Conservation (phyloP, 2,888 invertebrate genomes). For the Sericinus montela region DNA sequence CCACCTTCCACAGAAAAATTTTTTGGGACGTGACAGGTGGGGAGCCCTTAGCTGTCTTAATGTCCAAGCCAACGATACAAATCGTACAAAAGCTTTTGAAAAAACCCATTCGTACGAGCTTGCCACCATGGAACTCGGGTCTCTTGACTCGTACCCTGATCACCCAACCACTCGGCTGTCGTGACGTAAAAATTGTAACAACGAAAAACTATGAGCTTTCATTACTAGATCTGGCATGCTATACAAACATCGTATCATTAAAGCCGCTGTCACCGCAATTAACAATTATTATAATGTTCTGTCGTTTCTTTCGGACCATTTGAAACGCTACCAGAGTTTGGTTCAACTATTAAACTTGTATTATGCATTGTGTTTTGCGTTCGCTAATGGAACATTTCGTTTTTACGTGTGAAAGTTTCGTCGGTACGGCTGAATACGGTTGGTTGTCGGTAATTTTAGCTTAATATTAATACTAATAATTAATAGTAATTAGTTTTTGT, state of each 20-base stretch:
- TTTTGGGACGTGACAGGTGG: no score
- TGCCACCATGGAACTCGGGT: no score
- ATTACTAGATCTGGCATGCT: slow-evolving; percentile 1
- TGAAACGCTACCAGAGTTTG: slow-evolving; percentile 1
- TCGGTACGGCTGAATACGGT: background rate
- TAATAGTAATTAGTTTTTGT: no score
- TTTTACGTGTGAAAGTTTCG: slow-evolving; percentile 12
- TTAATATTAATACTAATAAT: background rate
- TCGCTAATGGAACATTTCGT: slow-evolving; percentile 12
- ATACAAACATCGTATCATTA: background rate
- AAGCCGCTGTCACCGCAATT: slow-evolving; percentile 8
- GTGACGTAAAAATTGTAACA: no score
- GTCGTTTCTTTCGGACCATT: slow-evolving; percentile 1
- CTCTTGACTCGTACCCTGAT: no score
- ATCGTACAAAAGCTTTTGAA: no score
- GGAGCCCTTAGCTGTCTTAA: no score
- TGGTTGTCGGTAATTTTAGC: background rate
- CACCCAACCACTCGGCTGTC: no score
- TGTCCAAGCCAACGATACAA: no score
- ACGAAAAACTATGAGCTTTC: background rate
- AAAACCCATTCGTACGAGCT: no score
- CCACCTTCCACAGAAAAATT: no score
- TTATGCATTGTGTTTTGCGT: slow-evolving; percentile 13
- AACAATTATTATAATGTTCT: slow-evolving; percentile 15
- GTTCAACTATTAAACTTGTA: slow-evolving; percentile 15